Evolutionary conservation across 2,113 vertebrate species (phyloP).

Genomic region (Aramus guarauna): DNA sequence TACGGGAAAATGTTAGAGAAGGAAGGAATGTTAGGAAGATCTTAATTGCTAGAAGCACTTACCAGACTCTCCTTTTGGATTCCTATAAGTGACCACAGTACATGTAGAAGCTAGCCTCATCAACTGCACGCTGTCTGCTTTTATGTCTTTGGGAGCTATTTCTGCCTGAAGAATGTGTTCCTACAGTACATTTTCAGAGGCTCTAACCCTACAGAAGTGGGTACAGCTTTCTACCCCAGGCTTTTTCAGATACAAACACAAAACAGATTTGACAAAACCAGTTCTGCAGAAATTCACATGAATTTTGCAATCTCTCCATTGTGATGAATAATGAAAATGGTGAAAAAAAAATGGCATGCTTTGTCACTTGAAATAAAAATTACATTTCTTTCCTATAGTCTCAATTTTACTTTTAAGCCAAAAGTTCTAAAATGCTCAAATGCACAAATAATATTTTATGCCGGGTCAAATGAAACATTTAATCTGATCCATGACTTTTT

Average conservation of each 20-base stretch:
- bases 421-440: neutral
- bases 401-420: neutral
- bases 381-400: neutral
- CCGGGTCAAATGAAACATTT: neutral
- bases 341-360: neutral
- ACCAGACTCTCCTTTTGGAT: neutral
- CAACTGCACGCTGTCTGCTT: neutral
- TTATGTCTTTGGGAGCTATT: neutral
- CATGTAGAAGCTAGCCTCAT: neutral
- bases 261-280: neutral
- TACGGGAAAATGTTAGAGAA: neutral
- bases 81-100: neutral
- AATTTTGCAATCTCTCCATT: neutral
- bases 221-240: neutral
- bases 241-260: neutral
- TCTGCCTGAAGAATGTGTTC: neutral
- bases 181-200: neutral
- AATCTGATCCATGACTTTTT: neutral
- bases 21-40: neutral
- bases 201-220: neutral
- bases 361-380: neutral
- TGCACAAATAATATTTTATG: neutral
- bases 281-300: neutral
- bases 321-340: neutral
- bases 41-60: slow-evolving; percentile 10